Base-by-base conservation (phyloP, 2,113 vertebrate species). In the Calidris pygmaea region DNA sequence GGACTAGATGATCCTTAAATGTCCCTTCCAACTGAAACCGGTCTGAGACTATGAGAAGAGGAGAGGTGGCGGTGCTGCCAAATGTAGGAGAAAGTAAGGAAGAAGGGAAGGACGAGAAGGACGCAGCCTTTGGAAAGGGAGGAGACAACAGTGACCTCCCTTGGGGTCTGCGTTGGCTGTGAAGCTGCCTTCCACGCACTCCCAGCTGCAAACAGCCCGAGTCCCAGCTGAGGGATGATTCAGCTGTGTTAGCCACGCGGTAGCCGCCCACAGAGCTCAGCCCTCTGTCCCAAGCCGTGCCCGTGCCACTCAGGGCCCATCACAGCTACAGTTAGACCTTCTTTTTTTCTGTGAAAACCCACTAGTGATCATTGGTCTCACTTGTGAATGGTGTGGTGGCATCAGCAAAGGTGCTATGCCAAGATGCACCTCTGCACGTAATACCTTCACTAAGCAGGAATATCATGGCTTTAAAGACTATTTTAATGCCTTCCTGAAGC, bases 231-330 rank as follows among this genome's bases (percentile, higher is more conserved):
- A 73, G 29, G 23, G 53, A 10, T 20, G 52, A 45, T 29, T 75
- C 12, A 47, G 52, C 7, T 76, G 71, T 53, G 20, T 17, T 27
- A 59, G 58, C 41, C 71, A 58, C 0, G 1, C 1, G 0, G 37
- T 41, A 73, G 52, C 45, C n/a, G 41, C 7, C 53, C 9, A 14
- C 21, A 0, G 0, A 53, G 60, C 66, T 79, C 29, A 87, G 41
- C 17, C 9, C 24, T 62, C 41, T 14, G 21, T 72, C 27, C 32
- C 14, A 30, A 20, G 11, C 37, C 2, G 0, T 39, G 37, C 22
- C 30, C 0, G 1, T 10, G 16, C 32, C 41, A 60, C 14, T 37
- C 1, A 0, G 16, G 14, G 34, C 43, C 45, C 6, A 1, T 56
- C 34, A 83, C 32, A 78, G 39, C 32, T 62, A 58, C 10, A 23